Conservation (phyloP, 1,140 invertebrate genomes). For the Pogonus chalceus region DNA sequence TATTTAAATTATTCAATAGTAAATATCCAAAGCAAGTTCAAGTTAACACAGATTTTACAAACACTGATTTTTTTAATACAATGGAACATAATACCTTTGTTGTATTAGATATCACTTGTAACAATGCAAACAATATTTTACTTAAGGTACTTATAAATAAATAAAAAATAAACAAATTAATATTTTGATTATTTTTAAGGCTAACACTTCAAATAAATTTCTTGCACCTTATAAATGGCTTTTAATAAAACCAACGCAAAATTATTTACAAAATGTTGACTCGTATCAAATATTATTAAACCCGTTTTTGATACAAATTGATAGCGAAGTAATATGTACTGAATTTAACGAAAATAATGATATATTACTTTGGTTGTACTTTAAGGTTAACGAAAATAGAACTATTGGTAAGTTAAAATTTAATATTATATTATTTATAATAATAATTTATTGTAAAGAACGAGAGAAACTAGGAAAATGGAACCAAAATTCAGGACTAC, state of each 20-base stretch:
- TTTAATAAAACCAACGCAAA: not conserved
- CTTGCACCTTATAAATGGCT: not conserved
- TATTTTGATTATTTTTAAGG: not conserved
- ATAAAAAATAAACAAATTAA: not conserved
- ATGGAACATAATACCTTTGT: not conserved
- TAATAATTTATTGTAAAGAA: conserved; percentile 5
- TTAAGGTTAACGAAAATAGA: not conserved
- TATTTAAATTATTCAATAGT: not conserved
- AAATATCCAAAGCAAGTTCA: not conserved
- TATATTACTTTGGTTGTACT: not conserved
- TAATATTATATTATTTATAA: conserved; percentile 9
- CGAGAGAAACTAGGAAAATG: conserved; percentile 5
- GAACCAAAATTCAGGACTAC: not conserved
- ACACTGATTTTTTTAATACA: not conserved
- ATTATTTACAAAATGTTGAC: too few species aligned
- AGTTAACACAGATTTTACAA: not conserved
- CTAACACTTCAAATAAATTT: not conserved
- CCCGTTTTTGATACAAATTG: too few species aligned
- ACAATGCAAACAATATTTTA: not conserved
- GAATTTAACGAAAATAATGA: not conserved
- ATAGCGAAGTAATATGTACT: not conserved
- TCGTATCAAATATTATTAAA: too few species aligned
- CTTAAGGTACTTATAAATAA: not conserved
- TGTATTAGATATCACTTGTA: not conserved
- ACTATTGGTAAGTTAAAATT: not conserved